Evolutionary conservation across 2,888 invertebrate genomes (phyloP), one percentile per base, ranked within the genome.

Genomic region (Lepidochitona cinerea): DNA sequence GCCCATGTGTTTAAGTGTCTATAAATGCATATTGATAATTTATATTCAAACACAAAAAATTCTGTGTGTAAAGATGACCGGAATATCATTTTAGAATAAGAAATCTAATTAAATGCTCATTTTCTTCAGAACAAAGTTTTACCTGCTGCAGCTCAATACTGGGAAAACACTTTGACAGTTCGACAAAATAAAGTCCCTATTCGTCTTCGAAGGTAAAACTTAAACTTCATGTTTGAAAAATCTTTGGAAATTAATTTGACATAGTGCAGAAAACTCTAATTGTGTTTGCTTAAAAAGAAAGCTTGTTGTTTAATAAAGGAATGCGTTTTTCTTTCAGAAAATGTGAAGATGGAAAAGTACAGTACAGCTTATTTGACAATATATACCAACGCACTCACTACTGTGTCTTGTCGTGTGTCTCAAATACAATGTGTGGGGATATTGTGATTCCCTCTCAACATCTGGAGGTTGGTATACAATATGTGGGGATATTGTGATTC

Each of bases 381-480:
- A 85, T 86, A 72, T 87, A 88, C 2, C 94, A 95, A 77, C 95
- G 95, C 0, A 92, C 94, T 82, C 95, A 96, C 0, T 96, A 97
- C 88, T 98, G 98, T 89, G 96, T 96, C 80, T 94, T 95, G 84
- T 88, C 88, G 2, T 92, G 92, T 81, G 75, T 81, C 4, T 74
- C 81, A 1, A 72, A 69, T 5, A 99, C 99, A 0, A 95, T 96
- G 93, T 99, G 99, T 90, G 99, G 99, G 0, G 99, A 99, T 90
- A 97, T 98, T 1, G 93, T 93, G 82, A 97, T 99, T 5, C 99
- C 99, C 0, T 95, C 95, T 76, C 94, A 95, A 67, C 99, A 99
- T 92, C 93, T 99, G 59, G 97, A 97, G 91, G 98, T n/a, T n/a
- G n/a, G n/a, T n/a, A n/a, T n/a, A n/a, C n/a, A n/a, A n/a, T n/a